phyloP scores from a whole-genome alignment of 2,113 vertebrate genomes.

The Cyphotilapia sp. region DNA sequence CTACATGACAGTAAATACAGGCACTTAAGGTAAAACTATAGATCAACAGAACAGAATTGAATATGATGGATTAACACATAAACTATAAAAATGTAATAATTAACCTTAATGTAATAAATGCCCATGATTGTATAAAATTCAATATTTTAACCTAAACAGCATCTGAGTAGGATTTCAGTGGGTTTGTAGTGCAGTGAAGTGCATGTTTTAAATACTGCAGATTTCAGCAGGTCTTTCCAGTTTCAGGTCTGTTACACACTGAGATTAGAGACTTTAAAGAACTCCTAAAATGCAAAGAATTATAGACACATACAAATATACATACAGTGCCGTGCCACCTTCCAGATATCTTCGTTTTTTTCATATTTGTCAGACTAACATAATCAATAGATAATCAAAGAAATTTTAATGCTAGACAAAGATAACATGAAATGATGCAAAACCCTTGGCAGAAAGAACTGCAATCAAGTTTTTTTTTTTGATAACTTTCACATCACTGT shows the following conservation, averaged over 20 bases:
- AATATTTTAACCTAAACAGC: not conserved
- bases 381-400: not conserved
- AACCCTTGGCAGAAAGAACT: not conserved
- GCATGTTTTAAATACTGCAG: not conserved
- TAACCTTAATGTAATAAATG: not conserved
- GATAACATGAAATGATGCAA: not conserved
- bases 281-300: not conserved
- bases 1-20: not conserved
- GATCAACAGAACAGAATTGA: not conserved
- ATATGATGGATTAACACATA: not conserved
- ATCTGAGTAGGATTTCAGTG: not conserved
- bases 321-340: not conserved
- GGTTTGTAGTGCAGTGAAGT: not conserved
- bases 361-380: not conserved
- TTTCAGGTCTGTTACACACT: not conserved
- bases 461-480: not conserved
- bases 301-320: rapidly evolving
- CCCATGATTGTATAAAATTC: not conserved
- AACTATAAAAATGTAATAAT: not conserved
- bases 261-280: not conserved
- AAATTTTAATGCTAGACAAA: not conserved
- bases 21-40: not conserved
- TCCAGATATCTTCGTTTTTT: rapidly evolving
- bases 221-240: not conserved
- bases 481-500: not conserved